These are phyloP conservation scores for Oikopleura dioica DNA, from an alignment of 23 tunicate genomes.

Conservation along the genomic window DNA sequence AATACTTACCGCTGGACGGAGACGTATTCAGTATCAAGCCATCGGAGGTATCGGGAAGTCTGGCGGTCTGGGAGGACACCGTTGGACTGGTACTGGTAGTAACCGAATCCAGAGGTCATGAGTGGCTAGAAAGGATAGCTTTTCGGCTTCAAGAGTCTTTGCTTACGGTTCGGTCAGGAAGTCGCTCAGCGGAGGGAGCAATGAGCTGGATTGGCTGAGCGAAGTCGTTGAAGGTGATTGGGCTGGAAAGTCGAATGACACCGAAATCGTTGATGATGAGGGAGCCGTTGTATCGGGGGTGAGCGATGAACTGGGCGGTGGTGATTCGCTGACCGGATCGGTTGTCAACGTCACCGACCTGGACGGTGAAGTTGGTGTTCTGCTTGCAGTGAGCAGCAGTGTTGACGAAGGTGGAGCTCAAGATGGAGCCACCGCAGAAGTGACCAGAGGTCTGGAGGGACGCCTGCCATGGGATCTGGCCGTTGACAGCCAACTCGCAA, in stretches of 20 bases:
- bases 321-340: neutral
- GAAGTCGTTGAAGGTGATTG: neutral
- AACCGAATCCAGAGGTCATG: constrained; percentile 3
- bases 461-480: constrained; percentile 9
- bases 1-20: no score
- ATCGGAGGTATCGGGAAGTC: neutral
- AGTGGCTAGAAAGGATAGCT: no score
- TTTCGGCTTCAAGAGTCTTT: no score
- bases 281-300: constrained; percentile 1
- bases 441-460: constrained; percentile 13
- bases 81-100: neutral
- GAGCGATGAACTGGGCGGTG: neutral
- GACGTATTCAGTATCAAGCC: neutral
- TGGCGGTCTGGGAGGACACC: neutral
- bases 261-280: constrained; percentile 12
- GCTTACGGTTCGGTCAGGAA: neutral
- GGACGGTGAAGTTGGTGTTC: neutral
- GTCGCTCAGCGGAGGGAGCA: neutral
- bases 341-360: constrained; percentile 9
- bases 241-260: neutral
- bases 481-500: neutral
- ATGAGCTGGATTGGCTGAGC: constrained; percentile 5
- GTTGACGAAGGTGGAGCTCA: neutral
- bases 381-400: constrained; percentile 11
- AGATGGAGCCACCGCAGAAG: neutral